phyloP scores from a whole-genome alignment of 2,888 invertebrate genomes.

The Gymnoscelis rufifasciata region DNA sequence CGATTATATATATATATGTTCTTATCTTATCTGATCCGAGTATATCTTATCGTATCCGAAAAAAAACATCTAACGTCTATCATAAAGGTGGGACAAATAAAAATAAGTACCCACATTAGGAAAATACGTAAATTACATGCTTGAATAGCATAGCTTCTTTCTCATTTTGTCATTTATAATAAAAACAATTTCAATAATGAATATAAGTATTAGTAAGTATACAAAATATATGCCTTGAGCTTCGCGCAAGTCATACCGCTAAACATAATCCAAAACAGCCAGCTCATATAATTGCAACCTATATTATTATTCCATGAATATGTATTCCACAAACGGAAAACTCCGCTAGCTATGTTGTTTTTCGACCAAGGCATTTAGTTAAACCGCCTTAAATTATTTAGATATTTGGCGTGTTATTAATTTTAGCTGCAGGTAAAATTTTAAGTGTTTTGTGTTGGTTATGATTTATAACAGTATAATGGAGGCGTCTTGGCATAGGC shows the following conservation, averaged over 20 bases:
- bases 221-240: too few species aligned
- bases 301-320: constrained; percentile 10
- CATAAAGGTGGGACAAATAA: too few species aligned
- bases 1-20: too few species aligned
- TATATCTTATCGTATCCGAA: too few species aligned
- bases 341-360: constrained; percentile 12
- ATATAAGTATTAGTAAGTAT: too few species aligned
- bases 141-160: too few species aligned
- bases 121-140: too few species aligned
- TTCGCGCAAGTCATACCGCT: background rate
- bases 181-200: too few species aligned
- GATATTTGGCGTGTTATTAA: constrained; percentile 17
- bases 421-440: constrained; percentile 18
- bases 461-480: constrained; percentile 15
- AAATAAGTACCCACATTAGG: too few species aligned
- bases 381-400: constrained; percentile 13
- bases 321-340: constrained; percentile 14
- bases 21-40: too few species aligned
- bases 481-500: constrained; percentile 15
- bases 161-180: too few species aligned
- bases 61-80: too few species aligned
- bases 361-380: constrained; percentile 11
- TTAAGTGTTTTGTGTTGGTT: constrained; percentile 15
- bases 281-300: constrained; percentile 2
- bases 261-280: constrained; percentile 1